Percentiles rank a stretch among this genome's conserved stretches.
Conservation (phyloP, 2,888 invertebrate genomes). For the Metellina segmentata region DNA sequence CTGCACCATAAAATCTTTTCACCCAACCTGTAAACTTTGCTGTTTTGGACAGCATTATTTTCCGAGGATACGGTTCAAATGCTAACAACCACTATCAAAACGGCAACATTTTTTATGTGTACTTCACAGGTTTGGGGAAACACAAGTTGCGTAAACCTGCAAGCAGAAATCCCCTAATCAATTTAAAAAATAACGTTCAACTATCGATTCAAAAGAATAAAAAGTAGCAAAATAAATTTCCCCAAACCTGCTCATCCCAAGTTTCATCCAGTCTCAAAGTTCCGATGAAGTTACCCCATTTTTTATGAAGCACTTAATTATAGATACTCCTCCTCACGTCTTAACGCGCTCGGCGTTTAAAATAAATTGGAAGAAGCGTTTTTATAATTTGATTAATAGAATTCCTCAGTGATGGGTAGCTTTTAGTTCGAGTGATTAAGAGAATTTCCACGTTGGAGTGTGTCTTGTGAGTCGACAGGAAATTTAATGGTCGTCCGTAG, state of each 20-base stretch:
- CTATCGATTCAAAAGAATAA: neutral
- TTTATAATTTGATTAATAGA: conserved; percentile 57
- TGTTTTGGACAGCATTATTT: too few species aligned
- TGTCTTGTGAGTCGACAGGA: neutral
- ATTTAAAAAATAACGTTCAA: neutral
- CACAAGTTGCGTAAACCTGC: too few species aligned
- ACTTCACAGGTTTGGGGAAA: too few species aligned
- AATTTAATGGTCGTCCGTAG: conserved; percentile 5
- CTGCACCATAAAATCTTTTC: too few species aligned
- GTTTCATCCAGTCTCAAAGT: neutral
- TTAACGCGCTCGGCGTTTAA: conserved; percentile 7
- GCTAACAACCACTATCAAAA: too few species aligned
- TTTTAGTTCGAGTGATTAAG: conserved; percentile 31
- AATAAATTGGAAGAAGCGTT: conserved; percentile 34
- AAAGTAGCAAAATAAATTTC: neutral
- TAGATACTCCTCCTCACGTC: neutral
- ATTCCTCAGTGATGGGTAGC: neutral
- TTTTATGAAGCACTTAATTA: neutral
- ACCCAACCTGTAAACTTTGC: too few species aligned
- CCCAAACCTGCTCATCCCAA: neutral
- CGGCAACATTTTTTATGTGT: too few species aligned
- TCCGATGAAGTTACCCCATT: neutral
- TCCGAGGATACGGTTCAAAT: too few species aligned
- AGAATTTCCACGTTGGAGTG: neutral
- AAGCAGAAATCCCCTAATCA: too few species aligned